Evolutionary conservation across 2,113 vertebrate species (phyloP).

Genomic region (Planiliza haematocheilus): DNA sequence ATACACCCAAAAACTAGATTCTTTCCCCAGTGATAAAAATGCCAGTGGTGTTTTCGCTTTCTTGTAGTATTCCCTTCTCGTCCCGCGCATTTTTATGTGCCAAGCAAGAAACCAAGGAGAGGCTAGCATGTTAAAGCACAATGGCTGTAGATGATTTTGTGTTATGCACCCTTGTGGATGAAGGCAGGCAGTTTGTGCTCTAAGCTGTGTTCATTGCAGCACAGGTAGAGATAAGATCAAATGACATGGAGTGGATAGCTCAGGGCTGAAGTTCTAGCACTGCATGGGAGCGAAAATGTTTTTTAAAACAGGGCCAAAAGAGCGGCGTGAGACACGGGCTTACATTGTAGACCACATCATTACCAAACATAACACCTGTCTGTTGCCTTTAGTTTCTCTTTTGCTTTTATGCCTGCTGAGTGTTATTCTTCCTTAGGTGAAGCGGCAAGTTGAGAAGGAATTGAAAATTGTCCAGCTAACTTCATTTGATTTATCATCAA

Average conservation of each 20-base stretch:
- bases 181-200: conserved; percentile 66
- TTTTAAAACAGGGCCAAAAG: conserved; percentile 69
- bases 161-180: conserved; percentile 67
- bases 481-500: conserved; percentile 53
- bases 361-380: conserved; percentile 62
- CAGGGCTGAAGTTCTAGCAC: conserved; percentile 65
- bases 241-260: conserved; percentile 76
- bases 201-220: conserved; percentile 64
- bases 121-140: conserved; percentile 60
- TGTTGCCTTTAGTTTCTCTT: conserved; percentile 53
- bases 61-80: conserved; percentile 53
- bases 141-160: conserved; percentile 69
- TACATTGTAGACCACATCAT: conserved; percentile 62
- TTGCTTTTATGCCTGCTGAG: conserved; percentile 44
- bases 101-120: conserved; percentile 50
- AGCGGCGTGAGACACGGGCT: conserved; percentile 58
- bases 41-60: conserved; percentile 74
- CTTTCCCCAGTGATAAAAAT: conserved; percentile 67
- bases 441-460: conserved; percentile 43
- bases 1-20: conserved; percentile 60
- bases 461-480: conserved; percentile 37
- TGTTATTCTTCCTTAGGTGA: conserved; percentile 45
- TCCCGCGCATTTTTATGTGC: conserved; percentile 62
- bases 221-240: conserved; percentile 73
- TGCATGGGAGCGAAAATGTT: conserved; percentile 62